phyloP scores from a whole-genome alignment of 2,888 invertebrate genomes.

The Yponomeuta malinellus region DNA sequence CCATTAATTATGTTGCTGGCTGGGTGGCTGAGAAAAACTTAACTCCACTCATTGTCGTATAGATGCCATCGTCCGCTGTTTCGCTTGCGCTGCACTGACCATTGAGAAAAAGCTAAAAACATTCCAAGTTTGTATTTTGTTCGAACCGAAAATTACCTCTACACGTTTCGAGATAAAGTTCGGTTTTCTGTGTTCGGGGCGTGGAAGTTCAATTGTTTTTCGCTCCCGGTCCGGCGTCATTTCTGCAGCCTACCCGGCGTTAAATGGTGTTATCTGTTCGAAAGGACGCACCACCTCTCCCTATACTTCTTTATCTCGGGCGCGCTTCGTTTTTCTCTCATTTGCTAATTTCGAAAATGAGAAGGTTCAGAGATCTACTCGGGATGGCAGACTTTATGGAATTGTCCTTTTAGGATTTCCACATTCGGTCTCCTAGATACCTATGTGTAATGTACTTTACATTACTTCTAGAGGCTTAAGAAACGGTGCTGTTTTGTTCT shows the following conservation, averaged over 20 bases:
- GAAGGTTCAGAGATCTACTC: conserved; percentile 38
- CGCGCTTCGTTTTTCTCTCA: conserved; percentile 67
- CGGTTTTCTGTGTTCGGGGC: not conserved
- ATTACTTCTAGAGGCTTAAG: too few species aligned
- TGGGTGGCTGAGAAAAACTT: conserved; percentile 76
- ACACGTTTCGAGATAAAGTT: not conserved
- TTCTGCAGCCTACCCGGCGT: conserved; percentile 63
- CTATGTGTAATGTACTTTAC: too few species aligned
- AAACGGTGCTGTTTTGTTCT: too few species aligned
- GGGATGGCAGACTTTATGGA: not conserved
- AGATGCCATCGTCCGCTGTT: conserved; percentile 61
- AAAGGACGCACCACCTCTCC: conserved; percentile 73
- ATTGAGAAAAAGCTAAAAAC: conserved; percentile 23
- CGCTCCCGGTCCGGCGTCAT: conserved; percentile 63
- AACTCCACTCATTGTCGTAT: conserved; percentile 73
- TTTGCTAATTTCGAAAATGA: conserved; percentile 76
- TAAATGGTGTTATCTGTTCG: conserved; percentile 72
- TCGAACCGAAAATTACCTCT: not conserved
- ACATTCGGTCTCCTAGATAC: not conserved
- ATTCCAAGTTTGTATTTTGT: not conserved
- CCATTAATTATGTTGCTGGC: conserved; percentile 76
- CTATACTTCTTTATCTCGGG: conserved; percentile 76
- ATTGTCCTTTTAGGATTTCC: not conserved
- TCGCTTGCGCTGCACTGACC: conserved; percentile 41
- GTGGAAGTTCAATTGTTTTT: not conserved